phyloP scores from a whole-genome alignment of 2,888 invertebrate species.

The Tiphia femorata region DNA sequence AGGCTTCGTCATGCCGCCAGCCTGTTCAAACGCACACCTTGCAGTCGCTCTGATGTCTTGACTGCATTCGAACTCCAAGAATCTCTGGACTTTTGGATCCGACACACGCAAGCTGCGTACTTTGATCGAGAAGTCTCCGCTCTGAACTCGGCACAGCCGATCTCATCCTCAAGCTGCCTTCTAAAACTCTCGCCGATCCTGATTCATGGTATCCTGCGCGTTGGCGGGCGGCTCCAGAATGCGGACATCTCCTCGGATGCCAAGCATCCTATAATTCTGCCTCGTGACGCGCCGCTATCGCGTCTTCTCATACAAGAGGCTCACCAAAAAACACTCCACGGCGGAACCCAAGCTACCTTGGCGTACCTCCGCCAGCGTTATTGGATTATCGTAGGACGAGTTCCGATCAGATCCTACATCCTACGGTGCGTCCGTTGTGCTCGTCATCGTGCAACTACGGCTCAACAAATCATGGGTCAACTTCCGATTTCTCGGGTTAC shows the following conservation, averaged over 20 bases:
- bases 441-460: not conserved
- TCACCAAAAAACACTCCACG: not conserved
- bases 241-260: not conserved
- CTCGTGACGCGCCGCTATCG: fast-evolving
- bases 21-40: no score
- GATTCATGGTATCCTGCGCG: not conserved
- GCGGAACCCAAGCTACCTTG: not conserved
- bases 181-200: not conserved
- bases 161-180: no score
- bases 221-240: not conserved
- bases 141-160: no score
- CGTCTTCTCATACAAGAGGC: not conserved
- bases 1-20: no score
- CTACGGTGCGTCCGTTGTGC: not conserved
- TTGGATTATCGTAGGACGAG: not conserved
- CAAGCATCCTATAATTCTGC: not conserved
- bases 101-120: no score
- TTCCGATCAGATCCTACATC: not conserved
- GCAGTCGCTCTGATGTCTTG: no score
- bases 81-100: no score
- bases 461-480: not conserved
- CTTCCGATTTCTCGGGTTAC: not conserved
- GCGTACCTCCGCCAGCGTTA: not conserved
- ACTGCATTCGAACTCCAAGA: no score
- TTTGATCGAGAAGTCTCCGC: no score